Base-by-base conservation (phyloP, 2,888 invertebrate genomes). In the Notocelia uddmanniana region DNA sequence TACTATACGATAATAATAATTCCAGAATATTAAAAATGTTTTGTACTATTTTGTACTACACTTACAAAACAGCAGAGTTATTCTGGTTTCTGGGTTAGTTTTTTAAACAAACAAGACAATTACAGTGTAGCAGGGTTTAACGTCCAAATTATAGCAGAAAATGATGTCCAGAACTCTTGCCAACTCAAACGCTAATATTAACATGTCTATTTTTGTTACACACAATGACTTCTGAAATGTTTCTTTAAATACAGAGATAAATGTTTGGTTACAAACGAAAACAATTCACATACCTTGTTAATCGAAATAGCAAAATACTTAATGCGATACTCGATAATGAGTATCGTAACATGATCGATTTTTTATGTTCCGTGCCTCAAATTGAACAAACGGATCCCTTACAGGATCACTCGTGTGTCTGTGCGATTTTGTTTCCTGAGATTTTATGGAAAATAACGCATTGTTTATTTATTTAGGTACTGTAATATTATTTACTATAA, bases 121-220 rank as follows among this genome's bases (percentile, higher is more conserved):
- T 26, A 37, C 37, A 26, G 15, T 50, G n/a, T 26, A 41, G n/a
- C 37, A 41, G 18, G 19, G 34, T 70, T 58, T 50, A 50, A 48
- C 57, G 55, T 60, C 23, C n/a, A 55, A 48, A 68, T 62, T 68
- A 60, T 57, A 41, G 68, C 55, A 55, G 68, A 50, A 62, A 55
- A 60, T 68, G 34, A 71, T 64, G 68, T 69, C 55, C 68, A 58
- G 73, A 62, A 67, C 48, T 63, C 63, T 63, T 74, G 74, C 74
- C 74, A 74, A 74, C 62, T 31, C 31, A 50, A 34, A 67, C 54
- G 62, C 59, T 63, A 69, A 69, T 52, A 74, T 67, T 62, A 69
- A 67, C 58, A 34, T 23, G 2, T 50, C 64, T 70, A 70, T 70
- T 70, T 64, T 64, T 50, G 64, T 23, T 26, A 10, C 18, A 74